Evolutionary conservation across 2,888 invertebrate genomes (phyloP).

Genomic region (Dynastes hyllus): DNA sequence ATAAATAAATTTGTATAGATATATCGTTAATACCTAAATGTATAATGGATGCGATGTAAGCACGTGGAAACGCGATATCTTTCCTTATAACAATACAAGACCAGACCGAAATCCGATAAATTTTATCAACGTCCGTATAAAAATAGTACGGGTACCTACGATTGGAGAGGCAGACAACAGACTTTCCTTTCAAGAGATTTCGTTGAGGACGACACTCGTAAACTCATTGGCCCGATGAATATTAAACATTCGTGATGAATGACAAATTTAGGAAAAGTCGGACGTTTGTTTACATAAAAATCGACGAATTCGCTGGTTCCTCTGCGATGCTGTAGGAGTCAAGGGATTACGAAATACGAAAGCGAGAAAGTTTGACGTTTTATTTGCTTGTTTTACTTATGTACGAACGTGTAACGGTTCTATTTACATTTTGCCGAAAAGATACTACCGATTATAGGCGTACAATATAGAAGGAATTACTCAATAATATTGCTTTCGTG

Average conservation of each 20-base stretch:
- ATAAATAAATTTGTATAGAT: not conserved
- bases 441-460: not conserved
- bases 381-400: slow-evolving; percentile 19
- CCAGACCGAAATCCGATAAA: slow-evolving; percentile 31
- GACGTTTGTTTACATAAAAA: slow-evolving; percentile 21
- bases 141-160: slow-evolving; percentile 4
- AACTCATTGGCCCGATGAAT: slow-evolving; percentile 10
- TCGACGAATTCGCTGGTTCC: slow-evolving; percentile 6
- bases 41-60: not conserved
- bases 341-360: slow-evolving; percentile 5
- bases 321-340: not conserved
- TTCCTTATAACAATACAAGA: slow-evolving; percentile 8
- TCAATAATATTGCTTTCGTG: no score
- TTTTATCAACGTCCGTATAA: slow-evolving; percentile 28
- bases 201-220: not conserved
- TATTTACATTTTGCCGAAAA: not conserved
- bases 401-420: not conserved
- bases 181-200: slow-evolving; percentile 23
- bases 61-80: not conserved
- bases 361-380: slow-evolving; percentile 12
- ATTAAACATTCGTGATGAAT: slow-evolving; percentile 25
- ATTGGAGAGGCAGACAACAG: slow-evolving; percentile 13
- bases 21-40: not conserved
- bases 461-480: not conserved
- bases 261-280: slow-evolving; percentile 27